Percentiles rank a stretch among this genome's conserved stretches.
These are phyloP conservation scores for Melolontha melolontha DNA, from an alignment of 2,888 invertebrate genomes.

Conservation along the genomic window DNA sequence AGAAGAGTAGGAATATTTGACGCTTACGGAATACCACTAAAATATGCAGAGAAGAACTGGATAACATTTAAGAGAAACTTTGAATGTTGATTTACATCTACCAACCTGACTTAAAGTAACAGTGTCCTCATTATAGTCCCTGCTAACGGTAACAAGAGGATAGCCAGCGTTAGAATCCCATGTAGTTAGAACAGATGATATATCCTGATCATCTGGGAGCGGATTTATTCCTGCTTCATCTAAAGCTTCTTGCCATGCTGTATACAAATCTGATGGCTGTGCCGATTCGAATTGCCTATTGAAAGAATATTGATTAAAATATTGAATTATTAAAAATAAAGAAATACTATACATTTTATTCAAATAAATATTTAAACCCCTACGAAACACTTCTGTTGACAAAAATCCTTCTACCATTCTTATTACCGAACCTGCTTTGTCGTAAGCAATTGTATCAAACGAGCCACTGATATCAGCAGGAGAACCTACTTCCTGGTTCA, in stretches of 20 bases:
- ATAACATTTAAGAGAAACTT: too few relatives aligned
- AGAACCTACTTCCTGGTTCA: constrained; percentile 67
- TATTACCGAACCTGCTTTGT: constrained; percentile 65
- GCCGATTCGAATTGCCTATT: constrained; percentile 34
- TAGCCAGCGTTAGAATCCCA: constrained; percentile 40
- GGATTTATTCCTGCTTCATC: constrained; percentile 13
- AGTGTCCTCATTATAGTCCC: constrained; percentile 16
- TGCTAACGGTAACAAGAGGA: constrained; percentile 34
- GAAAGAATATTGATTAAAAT: background rate
- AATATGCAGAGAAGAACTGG: too few relatives aligned
- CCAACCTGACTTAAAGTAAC: constrained; percentile 29
- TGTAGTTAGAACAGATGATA: constrained; percentile 24
- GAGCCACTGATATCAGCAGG: constrained; percentile 70
- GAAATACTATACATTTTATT: constrained; percentile 5
- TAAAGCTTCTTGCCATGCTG: constrained; percentile 33
- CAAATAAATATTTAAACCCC: constrained; percentile 31
- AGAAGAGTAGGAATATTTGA: too few relatives aligned
- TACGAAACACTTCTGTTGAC: constrained; percentile 16
- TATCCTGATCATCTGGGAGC: constrained; percentile 12
- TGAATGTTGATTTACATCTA: too few relatives aligned
- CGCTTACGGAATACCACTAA: too few relatives aligned
- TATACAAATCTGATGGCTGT: constrained; percentile 31
- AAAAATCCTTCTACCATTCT: constrained; percentile 39
- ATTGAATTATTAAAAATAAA: too few relatives aligned
- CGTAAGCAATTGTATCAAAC: constrained; percentile 77